Conservation (phyloP, 2,888 invertebrate genomes). For the Papilio gigon region DNA sequence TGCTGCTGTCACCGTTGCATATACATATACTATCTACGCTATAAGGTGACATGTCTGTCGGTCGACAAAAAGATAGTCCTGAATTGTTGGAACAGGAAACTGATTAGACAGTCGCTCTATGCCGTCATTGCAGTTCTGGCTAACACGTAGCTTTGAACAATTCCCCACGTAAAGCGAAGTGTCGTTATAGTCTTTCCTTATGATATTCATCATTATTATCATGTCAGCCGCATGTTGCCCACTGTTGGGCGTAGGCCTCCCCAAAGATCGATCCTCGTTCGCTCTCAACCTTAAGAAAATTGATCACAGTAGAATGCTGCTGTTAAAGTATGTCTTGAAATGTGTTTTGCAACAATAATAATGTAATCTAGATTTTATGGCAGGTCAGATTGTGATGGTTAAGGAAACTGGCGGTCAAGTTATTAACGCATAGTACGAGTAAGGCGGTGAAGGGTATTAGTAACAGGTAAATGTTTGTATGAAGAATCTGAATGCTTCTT, state of each 20-base stretch:
- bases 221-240: too few relatives aligned
- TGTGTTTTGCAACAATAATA: background rate
- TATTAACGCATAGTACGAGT: background rate
- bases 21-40: background rate
- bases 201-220: too few relatives aligned
- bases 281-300: too few relatives aligned
- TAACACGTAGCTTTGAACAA: background rate
- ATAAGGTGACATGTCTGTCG: background rate
- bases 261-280: too few relatives aligned
- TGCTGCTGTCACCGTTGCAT: background rate
- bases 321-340: background rate
- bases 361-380: background rate
- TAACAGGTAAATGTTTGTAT: background rate
- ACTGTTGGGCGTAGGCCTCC: too few relatives aligned
- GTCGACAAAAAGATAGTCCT: constrained; percentile 15
- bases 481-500: background rate
- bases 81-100: constrained; percentile 21
- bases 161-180: too few relatives aligned
- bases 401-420: background rate
- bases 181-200: too few relatives aligned
- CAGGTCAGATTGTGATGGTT: background rate
- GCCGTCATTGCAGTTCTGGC: constrained; percentile 1
- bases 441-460: background rate
- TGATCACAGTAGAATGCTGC: too few relatives aligned
- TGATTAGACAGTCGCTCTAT: constrained; percentile 1